Percentiles rank a stretch among this genome's conserved stretches.
These are phyloP conservation scores for Nemapogon koenigi DNA, from an alignment of 2,888 invertebrate species.

Conservation along the genomic window DNA sequence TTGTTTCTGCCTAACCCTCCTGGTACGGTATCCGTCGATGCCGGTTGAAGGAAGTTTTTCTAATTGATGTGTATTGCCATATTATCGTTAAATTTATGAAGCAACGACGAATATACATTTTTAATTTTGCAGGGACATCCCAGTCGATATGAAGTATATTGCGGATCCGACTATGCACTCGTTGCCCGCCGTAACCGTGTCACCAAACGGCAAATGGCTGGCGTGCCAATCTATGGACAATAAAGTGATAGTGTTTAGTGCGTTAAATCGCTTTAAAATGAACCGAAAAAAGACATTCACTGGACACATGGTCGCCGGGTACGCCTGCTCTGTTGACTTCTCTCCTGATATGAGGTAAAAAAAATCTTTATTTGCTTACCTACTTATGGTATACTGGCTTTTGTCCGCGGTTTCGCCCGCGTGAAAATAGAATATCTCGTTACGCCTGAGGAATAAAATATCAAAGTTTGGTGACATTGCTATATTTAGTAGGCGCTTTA, in stretches of 20 bases:
- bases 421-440: too few relatives aligned
- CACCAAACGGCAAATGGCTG: conserved; percentile 98
- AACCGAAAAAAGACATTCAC: conserved; percentile 97
- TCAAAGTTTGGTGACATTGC: too few relatives aligned
- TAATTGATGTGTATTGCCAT: too few relatives aligned
- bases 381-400: too few relatives aligned
- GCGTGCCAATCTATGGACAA: conserved; percentile 99
- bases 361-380: not conserved
- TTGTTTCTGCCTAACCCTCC: too few relatives aligned
- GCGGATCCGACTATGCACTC: conserved; percentile 99
- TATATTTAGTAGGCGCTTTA: too few relatives aligned
- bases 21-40: too few relatives aligned
- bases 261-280: conserved; percentile 95
- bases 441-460: too few relatives aligned
- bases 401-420: too few relatives aligned
- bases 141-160: conserved; percentile 99
- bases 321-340: conserved; percentile 96
- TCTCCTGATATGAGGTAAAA: conserved; percentile 96
- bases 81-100: too few relatives aligned
- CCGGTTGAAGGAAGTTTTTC: too few relatives aligned
- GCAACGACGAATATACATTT: not conserved
- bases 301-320: conserved; percentile 99
- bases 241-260: conserved; percentile 97
- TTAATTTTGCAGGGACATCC: conserved; percentile 72
- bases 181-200: conserved; percentile 93